These are phyloP conservation scores for Dunckerocampus dactyliophorus DNA, from an alignment of 2,113 vertebrate genomes.

Conservation along the genomic window DNA sequence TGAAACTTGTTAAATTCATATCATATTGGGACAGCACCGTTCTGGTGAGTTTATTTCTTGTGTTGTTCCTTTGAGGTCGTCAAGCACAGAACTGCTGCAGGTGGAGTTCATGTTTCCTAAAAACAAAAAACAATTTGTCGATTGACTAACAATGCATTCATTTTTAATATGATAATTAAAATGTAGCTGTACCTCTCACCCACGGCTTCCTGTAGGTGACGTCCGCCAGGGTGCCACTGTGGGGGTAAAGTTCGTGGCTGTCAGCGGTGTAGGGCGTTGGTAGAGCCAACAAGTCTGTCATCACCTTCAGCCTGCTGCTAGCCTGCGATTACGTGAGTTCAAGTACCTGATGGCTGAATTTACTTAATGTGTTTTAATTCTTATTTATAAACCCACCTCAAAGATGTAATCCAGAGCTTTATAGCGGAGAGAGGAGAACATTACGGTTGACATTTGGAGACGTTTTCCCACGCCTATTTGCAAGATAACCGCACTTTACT, in stretches of 20 bases:
- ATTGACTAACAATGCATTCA: background rate
- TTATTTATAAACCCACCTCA: constrained; percentile 56
- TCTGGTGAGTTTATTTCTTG: constrained; percentile 36
- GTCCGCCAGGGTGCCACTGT: constrained; percentile 48
- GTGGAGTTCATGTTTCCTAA: constrained; percentile 57
- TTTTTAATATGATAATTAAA: background rate
- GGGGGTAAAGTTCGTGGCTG: constrained; percentile 42
- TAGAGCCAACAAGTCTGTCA: constrained; percentile 52
- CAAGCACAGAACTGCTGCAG: constrained; percentile 54
- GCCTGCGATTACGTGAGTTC: constrained; percentile 44
- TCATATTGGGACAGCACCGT: constrained; percentile 42
- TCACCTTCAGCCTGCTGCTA: constrained; percentile 47
- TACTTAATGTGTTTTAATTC: background rate
- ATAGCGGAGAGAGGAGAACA: constrained; percentile 56
- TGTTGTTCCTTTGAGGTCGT: constrained; percentile 42
- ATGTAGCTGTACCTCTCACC: constrained; percentile 54
- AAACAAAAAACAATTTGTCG: background rate
- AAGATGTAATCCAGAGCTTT: constrained; percentile 68
- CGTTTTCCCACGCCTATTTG: constrained; percentile 29
- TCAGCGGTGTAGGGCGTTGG: constrained; percentile 55
- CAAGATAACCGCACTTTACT: background rate
- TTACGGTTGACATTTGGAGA: background rate
- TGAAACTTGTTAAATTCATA: too few species aligned
- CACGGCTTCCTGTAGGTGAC: constrained; percentile 66
- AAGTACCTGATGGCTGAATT: too few species aligned